phyloP scores from a whole-genome alignment of 2,888 invertebrate species.

The Drosophila kanekoi region DNA sequence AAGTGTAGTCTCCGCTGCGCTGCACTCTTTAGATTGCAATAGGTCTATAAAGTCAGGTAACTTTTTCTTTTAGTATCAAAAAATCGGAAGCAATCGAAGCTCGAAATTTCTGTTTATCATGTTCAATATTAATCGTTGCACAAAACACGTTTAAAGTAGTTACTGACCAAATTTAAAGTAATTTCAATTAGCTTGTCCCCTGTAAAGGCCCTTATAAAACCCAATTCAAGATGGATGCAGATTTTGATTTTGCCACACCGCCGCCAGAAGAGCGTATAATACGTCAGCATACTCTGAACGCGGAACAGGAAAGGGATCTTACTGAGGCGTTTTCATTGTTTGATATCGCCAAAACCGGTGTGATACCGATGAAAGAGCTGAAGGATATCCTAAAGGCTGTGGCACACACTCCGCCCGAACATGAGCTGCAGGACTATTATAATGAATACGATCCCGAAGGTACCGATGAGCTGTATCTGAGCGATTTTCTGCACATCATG shows the following conservation, averaged over 20 bases:
- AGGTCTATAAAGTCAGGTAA: too few relatives aligned
- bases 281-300: constrained; percentile 38
- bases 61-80: background rate
- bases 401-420: constrained; percentile 58
- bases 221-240: constrained; percentile 49
- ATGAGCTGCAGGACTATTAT: constrained; percentile 53
- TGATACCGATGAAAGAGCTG: constrained; percentile 53
- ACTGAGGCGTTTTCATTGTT: constrained; percentile 54
- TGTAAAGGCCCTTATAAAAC: background rate
- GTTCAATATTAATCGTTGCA: background rate
- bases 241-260: constrained; percentile 54
- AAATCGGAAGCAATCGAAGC: background rate
- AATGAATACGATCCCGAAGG: constrained; percentile 60
- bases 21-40: too few relatives aligned
- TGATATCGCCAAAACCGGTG: constrained; percentile 29
- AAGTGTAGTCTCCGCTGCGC: too few relatives aligned
- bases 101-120: background rate
- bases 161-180: constrained; percentile 11
- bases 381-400: constrained; percentile 47
- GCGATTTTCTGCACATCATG: constrained; percentile 65
- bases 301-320: constrained; percentile 48
- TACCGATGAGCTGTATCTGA: constrained; percentile 53
- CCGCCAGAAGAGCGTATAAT: constrained; percentile 54
- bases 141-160: background rate
- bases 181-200: too few relatives aligned